phyloP scores from a whole-genome alignment of 2,797 vertebrate species.

The Halcyon leucocephala region DNA sequence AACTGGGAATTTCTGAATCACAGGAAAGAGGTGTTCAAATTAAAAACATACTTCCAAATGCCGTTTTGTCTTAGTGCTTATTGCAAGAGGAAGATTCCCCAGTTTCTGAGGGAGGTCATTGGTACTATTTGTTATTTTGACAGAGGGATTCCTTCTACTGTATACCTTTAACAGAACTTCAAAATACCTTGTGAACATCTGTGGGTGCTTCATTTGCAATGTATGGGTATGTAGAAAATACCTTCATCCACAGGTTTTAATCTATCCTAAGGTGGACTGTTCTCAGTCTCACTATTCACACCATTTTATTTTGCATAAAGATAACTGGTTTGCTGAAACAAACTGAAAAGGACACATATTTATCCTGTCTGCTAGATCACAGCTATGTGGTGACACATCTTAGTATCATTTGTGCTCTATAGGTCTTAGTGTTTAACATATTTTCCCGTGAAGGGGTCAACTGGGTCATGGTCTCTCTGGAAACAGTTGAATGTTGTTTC shows the following conservation, averaged over 20 bases:
- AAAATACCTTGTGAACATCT: background rate
- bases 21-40: background rate
- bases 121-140: background rate
- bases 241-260: background rate
- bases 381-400: background rate
- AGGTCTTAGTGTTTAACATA: background rate
- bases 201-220: background rate
- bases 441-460: background rate
- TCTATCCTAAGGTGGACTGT: background rate
- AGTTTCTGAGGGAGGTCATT: background rate
- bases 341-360: background rate
- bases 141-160: background rate
- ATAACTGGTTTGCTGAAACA: background rate
- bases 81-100: background rate
- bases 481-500: background rate
- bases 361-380: background rate
- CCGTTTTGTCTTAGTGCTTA: background rate
- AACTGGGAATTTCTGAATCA: background rate
- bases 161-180: background rate
- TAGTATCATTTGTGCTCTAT: background rate
- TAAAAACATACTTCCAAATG: background rate
- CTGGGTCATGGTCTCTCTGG: background rate
- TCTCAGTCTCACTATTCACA: background rate
- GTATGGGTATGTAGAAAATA: background rate
- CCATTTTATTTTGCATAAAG: background rate